Percentiles rank a stretch among this genome's conserved stretches.
These are phyloP conservation scores for Fregata magnificens DNA, from an alignment of 2,113 vertebrate genomes.

Conservation along the genomic window DNA sequence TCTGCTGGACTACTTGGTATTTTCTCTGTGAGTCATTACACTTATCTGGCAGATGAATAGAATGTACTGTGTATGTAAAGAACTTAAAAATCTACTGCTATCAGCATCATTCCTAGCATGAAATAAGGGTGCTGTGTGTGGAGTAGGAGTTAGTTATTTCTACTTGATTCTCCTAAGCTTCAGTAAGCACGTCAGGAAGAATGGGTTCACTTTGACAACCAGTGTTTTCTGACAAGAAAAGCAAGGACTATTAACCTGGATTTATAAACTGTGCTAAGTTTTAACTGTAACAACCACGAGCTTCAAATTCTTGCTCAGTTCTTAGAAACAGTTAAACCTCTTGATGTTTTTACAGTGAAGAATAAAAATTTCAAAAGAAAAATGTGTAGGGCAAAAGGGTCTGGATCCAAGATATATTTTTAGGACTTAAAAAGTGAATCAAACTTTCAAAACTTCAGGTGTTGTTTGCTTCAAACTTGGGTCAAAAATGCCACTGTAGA, in stretches of 20 bases:
- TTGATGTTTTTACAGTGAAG: not conserved
- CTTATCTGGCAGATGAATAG: not conserved
- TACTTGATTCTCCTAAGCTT: not conserved
- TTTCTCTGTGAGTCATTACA: not conserved
- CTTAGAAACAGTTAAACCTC: not conserved
- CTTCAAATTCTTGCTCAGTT: not conserved
- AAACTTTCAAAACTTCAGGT: not conserved
- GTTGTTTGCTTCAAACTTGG: not conserved
- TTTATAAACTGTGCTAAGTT: not conserved
- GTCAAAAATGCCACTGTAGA: not conserved
- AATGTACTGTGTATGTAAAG: not conserved
- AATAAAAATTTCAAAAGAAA: not conserved
- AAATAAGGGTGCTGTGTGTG: not conserved
- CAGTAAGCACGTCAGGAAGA: not conserved
- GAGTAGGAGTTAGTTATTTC: not conserved
- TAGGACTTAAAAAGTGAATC: not conserved
- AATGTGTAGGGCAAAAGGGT: not conserved
- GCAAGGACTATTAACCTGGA: not conserved
- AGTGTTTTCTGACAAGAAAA: not conserved
- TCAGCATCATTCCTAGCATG: fast-evolving
- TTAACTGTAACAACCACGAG: not conserved
- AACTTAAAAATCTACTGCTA: not conserved
- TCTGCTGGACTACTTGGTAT: not conserved
- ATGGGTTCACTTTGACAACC: not conserved
- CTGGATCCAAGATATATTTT: not conserved